Evolutionary conservation across 2,113 vertebrate genomes (phyloP), one percentile per base, ranked within the genome.

Genomic region (Podocnemis expansa): DNA sequence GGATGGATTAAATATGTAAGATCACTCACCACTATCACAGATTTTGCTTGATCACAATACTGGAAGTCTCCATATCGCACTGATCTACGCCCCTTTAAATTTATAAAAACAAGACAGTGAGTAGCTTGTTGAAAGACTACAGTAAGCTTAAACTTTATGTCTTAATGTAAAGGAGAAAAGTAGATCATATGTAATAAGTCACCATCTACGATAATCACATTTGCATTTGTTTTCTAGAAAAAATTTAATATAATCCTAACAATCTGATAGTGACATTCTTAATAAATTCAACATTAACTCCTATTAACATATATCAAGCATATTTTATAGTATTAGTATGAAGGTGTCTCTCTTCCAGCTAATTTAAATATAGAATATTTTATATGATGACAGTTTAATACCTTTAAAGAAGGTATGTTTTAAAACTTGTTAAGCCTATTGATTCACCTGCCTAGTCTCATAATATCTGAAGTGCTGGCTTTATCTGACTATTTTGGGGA

Each of bases 21-120:
- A 90, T 73, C n/a, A 98, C 99, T 99, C 97, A 99, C 99, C 98
- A 99, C 99, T 75, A 99, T 99, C 10, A 99, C 98, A 51, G 98
- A 98, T 97, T 99, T 99, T 92, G 99, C 99, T 98, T 99, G 99
- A 38, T 99, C 99, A 80, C 99, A 99, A 96, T 99, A 99, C 86
- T 99, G 99, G 67, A 99, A 99, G 84, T 99, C 99, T 92, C 99
- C 99, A 0, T 98, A 99, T 13, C 99, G 98, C 89, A 99, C 99
- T 0, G 99, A 99, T 93, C 99, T 99, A 91, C 99, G 99, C 6
- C 99, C 99, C 99, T 99, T 51, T 55, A 84, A 96, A 96, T 89
- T 90, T 19, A 34, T 73, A 87, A 87, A 87, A 47, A 27, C 2
- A 95, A 78, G 5, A 47, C 91, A 75, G 94, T 13, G 63, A 94